phyloP scores from a whole-genome alignment of 1,140 invertebrate species.

The Hycleus phaleratus region DNA sequence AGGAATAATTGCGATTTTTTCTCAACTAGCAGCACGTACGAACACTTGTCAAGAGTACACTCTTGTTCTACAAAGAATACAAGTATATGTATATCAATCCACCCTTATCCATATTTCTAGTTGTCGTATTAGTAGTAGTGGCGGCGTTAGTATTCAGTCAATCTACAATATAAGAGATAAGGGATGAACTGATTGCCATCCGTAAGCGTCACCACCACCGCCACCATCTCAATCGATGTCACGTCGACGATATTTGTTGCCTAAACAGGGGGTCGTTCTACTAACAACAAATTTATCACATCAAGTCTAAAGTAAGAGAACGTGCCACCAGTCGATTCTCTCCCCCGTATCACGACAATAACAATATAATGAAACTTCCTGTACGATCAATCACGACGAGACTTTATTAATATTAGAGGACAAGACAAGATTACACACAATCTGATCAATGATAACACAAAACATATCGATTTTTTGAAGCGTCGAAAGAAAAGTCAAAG shows the following conservation, averaged over 20 bases:
- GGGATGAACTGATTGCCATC: constrained; percentile 6
- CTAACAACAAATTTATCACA: constrained; percentile 10
- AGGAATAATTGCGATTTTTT: constrained; percentile 10
- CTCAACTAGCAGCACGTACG: constrained; percentile 3
- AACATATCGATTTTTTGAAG: no score
- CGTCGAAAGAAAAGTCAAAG: no score
- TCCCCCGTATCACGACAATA: no score
- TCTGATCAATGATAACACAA: no score
- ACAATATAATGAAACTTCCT: no score
- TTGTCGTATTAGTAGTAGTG: neutral
- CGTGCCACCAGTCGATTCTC: no score
- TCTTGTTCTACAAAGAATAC: constrained; percentile 8
- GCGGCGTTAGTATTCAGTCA: neutral
- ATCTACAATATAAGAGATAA: neutral
- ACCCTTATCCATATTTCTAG: constrained; percentile 7
- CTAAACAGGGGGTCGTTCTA: constrained; percentile 6
- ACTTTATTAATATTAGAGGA: no score
- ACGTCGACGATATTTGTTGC: constrained; percentile 10
- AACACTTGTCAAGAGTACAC: constrained; percentile 8
- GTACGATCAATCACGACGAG: no score
- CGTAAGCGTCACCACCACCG: neutral
- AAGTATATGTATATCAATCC: constrained; percentile 9
- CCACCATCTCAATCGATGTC: constrained; percentile 5
- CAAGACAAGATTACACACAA: no score
- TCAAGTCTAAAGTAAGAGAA: no score